Conservation (phyloP, 1,140 invertebrate genomes). For the Caenorhabditis inopinata region DNA sequence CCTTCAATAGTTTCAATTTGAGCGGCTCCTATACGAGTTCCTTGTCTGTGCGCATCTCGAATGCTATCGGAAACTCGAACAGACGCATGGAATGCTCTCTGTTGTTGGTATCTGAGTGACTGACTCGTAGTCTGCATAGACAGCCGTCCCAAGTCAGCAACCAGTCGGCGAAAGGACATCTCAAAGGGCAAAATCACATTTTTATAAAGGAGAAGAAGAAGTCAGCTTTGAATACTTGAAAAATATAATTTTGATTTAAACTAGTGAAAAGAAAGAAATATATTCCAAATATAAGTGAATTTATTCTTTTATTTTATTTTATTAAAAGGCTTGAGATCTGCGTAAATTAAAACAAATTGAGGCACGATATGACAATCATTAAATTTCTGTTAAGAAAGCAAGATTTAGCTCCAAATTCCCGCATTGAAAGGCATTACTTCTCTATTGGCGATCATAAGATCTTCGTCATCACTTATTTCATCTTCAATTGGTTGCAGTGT, state of each 20-base stretch:
- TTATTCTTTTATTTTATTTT: no score
- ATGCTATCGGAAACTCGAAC: conserved; percentile 17
- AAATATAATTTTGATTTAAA: no score
- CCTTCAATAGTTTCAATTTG: conserved; percentile 37
- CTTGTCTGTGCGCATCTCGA: conserved; percentile 39
- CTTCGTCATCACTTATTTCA: conserved; percentile 1
- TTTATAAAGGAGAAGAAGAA: no score
- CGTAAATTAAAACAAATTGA: no score
- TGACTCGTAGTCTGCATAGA: neutral
- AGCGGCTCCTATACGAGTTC: conserved; percentile 16
- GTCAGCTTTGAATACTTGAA: no score
- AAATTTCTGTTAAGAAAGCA: no score
- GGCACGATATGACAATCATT: no score
- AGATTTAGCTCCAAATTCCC: neutral
- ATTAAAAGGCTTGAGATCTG: no score
- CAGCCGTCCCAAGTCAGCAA: conserved; percentile 18
- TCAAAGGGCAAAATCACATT: neutral
- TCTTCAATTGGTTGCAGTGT: conserved; percentile 12
- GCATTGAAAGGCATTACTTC: neutral
- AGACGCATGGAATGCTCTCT: neutral
- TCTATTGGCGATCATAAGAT: neutral
- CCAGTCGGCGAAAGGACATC: conserved; percentile 24
- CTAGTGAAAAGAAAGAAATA: neutral
- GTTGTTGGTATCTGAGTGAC: neutral
- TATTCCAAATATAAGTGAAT: neutral